Percentiles rank a stretch among this genome's conserved stretches.
phyloP scores from a whole-genome alignment of 2,888 invertebrate species.

The Hipparchia sbordonii region DNA sequence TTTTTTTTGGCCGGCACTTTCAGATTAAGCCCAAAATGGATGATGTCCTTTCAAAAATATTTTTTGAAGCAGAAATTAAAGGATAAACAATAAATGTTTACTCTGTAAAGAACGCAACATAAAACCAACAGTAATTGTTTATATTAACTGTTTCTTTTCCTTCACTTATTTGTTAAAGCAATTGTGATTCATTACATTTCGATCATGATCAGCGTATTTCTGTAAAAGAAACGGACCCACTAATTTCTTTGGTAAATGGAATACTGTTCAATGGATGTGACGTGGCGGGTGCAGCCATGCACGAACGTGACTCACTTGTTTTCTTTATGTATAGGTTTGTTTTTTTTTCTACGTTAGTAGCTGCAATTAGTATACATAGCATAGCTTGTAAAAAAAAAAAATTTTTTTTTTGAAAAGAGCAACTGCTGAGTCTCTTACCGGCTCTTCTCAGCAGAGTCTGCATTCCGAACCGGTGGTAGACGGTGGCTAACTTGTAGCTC shows the following conservation, averaged over 20 bases:
- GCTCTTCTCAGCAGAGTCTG: too few relatives aligned
- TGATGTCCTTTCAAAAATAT: too few relatives aligned
- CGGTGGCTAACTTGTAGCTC: too few relatives aligned
- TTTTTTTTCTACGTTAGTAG: too few relatives aligned
- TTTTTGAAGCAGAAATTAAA: background rate
- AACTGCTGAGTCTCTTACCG: too few relatives aligned
- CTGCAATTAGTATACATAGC: too few relatives aligned
- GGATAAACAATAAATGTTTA: background rate
- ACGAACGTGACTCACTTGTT: constrained; percentile 33
- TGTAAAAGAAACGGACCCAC: constrained; percentile 25
- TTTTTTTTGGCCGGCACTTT: too few relatives aligned
- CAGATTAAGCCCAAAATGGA: too few relatives aligned
- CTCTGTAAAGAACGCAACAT: background rate
- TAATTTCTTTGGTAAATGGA: constrained; percentile 42
- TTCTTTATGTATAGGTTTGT: background rate
- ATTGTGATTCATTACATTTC: constrained; percentile 34
- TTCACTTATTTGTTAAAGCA: constrained; percentile 17
- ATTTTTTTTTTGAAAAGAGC: too few relatives aligned
- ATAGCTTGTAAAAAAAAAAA: too few relatives aligned
- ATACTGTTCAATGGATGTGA: constrained; percentile 29
- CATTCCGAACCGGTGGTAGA: too few relatives aligned
- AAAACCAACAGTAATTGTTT: constrained; percentile 1
- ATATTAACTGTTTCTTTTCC: constrained; percentile 16
- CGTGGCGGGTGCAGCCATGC: constrained; percentile 30
- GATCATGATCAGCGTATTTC: constrained; percentile 31